Base-by-base conservation (phyloP, 2,113 vertebrate species). In the Ovibos moschatus region DNA sequence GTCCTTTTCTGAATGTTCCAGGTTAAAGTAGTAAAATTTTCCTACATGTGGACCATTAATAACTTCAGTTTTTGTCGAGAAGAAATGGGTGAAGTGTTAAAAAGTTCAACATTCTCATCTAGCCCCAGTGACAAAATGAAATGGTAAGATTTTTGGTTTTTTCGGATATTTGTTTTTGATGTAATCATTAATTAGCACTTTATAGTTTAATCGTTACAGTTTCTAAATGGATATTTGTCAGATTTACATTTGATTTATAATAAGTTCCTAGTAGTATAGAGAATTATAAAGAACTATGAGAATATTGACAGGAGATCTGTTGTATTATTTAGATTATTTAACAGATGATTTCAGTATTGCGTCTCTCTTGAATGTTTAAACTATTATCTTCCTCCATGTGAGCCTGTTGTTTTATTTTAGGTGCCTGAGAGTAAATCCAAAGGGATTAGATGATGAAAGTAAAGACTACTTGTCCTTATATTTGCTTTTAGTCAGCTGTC, bases 351-450 rank as follows among this genome's bases (percentile, higher is more conserved):
- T 97, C 14, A 83, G 7, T 94, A 53, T 95, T 90, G 47, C 10
- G 1, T 95, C 21, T 97, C 9, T 83, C 16, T 95, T 94, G 11
- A 87, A 96, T 85, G 51, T 79, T 96, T 94, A 36, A 51, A 96
- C 47, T 92, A 81, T 86, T 89, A 19, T 78, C 55, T 96, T 97
- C 51, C 95, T 97, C 89, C 71, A 90, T 94, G 36, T 98, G 93
- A 98, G 91, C 74, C 64, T 98, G 0, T 98, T 98, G 94, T 98
- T 98, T 97, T 96, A 67, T 99, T 98, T 94, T 98, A 99, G 99
- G 99, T 99, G 99, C 99, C 99, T 99, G 99, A 99, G 99, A 98
- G 99, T 99, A 98, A 99, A 99, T 98, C 99, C 99, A 98, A 99
- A 99, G 98, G 99, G 99, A 98, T 99, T 99, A 97, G 99, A 99